Evolutionary conservation across 2,888 invertebrate genomes (phyloP).

Genomic region (Schizaphis graminum): DNA sequence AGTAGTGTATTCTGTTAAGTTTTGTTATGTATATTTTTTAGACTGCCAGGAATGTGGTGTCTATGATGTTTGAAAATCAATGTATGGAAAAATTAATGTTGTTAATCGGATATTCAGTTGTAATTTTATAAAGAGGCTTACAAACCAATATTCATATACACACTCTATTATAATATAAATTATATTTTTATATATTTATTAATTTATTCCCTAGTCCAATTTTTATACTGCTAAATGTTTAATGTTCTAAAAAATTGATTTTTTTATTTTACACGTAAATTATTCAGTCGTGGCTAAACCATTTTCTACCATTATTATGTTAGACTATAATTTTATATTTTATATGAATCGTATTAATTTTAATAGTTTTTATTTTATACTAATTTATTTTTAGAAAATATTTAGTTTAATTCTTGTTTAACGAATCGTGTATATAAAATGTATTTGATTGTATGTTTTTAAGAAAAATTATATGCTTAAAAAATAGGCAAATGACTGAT

Average conservation of each 20-base stretch:
- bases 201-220: slow-evolving; percentile 17
- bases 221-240: slow-evolving; percentile 29
- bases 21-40: slow-evolving; percentile 45
- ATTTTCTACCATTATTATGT: slow-evolving; percentile 34
- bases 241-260: slow-evolving; percentile 8
- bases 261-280: slow-evolving; percentile 9
- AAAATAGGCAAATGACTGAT: slow-evolving; percentile 50
- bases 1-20: slow-evolving; percentile 33
- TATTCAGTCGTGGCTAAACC: slow-evolving; percentile 18
- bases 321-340: slow-evolving; percentile 28
- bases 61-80: slow-evolving; percentile 27
- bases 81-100: slow-evolving; percentile 28
- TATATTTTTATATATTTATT: slow-evolving; percentile 33
- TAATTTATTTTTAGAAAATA: slow-evolving; percentile 53
- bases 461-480: slow-evolving; percentile 32
- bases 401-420: slow-evolving; percentile 47
- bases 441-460: slow-evolving; percentile 3
- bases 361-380: slow-evolving; percentile 32
- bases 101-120: slow-evolving; percentile 41
- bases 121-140: background rate
- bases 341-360: slow-evolving; percentile 27
- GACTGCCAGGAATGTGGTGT: background rate
- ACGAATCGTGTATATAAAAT: slow-evolving; percentile 42
- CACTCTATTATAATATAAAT: background rate
- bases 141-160: background rate